Conservation (phyloP, 1,140 invertebrate genomes). For the Dendroctonus ponderosae region DNA sequence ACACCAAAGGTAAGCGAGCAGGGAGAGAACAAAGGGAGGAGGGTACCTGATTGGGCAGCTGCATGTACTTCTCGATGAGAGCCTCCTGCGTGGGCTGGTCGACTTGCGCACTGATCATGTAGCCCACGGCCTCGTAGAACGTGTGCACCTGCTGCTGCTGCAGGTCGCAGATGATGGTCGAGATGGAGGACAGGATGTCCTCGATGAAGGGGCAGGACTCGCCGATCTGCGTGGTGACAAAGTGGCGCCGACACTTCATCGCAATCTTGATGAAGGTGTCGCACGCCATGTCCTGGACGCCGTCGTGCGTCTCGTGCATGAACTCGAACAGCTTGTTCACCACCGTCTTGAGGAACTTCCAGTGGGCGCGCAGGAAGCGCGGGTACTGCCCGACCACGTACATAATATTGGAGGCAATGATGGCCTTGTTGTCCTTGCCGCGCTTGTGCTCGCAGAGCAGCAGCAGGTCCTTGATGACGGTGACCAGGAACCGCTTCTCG, state of each 20-base stretch:
- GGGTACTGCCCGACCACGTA: slow-evolving; percentile 99
- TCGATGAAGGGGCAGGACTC: slow-evolving; percentile 98
- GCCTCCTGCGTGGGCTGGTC: slow-evolving; percentile 87
- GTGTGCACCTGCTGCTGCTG: slow-evolving; percentile 95
- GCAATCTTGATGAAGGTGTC: slow-evolving; percentile 99
- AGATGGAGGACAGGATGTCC: slow-evolving; percentile 95
- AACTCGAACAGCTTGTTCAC: slow-evolving; percentile 99
- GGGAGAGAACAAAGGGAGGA: too few relatives aligned
- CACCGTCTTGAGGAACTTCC: slow-evolving; percentile 99
- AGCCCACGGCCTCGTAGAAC: slow-evolving; percentile 99
- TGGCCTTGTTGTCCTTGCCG: slow-evolving; percentile 99
- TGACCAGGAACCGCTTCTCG: slow-evolving; percentile 98
- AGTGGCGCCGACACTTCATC: slow-evolving; percentile 97
- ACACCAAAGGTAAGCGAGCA: too few relatives aligned
- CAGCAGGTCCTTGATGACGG: slow-evolving; percentile 98
- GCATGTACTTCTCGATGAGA: slow-evolving; percentile 97
- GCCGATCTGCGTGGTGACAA: slow-evolving; percentile 94
- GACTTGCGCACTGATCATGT: slow-evolving; percentile 96
- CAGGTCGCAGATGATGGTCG: slow-evolving; percentile 97
- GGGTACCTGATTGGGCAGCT: slow-evolving; percentile 93
- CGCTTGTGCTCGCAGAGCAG: slow-evolving; percentile 99
- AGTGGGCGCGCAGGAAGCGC: slow-evolving; percentile 96
- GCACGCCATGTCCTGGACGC: slow-evolving; percentile 99
- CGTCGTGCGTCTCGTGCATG: slow-evolving; percentile 99
- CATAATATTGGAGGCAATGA: slow-evolving; percentile 99